Evolutionary conservation across 2,888 invertebrate species (phyloP), one percentile per base, ranked within the genome.

Genomic region (Lasioglossum vierecki): DNA sequence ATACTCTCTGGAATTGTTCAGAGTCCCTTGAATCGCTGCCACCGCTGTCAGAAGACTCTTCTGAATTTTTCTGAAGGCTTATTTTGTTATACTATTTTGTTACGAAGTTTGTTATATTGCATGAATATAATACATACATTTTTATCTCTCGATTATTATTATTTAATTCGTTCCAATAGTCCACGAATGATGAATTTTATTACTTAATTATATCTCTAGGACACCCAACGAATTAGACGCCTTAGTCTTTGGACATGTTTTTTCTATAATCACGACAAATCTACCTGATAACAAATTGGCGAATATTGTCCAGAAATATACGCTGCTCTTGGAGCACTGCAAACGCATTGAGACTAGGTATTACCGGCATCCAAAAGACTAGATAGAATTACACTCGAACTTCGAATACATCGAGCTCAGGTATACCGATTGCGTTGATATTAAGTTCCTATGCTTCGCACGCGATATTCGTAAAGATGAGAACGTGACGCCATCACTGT

Each of bases 201-300:
- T 76, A 73, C 76, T 76, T 71, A 76, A 84, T 83, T 89, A 35
- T 73, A 81, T 88, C 30, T 85, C 30, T 85, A 92, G 90, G 96
- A 98, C 98, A 79, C 99, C 99, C 0, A 99, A 99, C 49, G 99
- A 99, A 95, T 95, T 99, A 87, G 99, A 99, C 95, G 99, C 99
- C 2, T 95, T 99, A 57, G 98, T 99, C 0, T 99, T 99, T 96
- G 99, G 99, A 0, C 99, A 99, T 95, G 96, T 99, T n/a, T 99
- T 98, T 95, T 98, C 98, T 0, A 97, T 99, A 90, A 96, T 99
- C 83, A 99, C 99, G 11, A 99, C 98, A 8, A 97, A 97, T 3
- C 95, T 99, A 66, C 98, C 99, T 0, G 97, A 97, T 93, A 97
- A 97, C 88, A 96, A 96, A 86, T 96, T 99, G 76, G 98, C 98